Base-by-base conservation (phyloP, 2,113 vertebrate species). In the Pimephales promelas region DNA sequence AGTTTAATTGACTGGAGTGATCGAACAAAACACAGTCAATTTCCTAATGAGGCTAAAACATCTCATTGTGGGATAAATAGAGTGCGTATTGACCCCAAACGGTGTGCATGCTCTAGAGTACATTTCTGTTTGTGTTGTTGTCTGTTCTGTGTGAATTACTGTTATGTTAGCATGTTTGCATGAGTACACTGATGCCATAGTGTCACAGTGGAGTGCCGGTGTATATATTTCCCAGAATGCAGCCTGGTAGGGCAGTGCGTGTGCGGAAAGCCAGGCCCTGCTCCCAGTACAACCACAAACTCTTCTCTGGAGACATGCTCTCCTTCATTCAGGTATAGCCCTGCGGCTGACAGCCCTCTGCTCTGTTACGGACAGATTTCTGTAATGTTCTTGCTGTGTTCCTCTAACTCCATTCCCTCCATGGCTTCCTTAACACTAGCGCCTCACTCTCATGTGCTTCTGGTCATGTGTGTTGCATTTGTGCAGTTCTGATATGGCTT, bases 221-320 rank as follows among this genome's bases (percentile, higher is more conserved):
- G 90, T 93, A 92, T 93, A 91, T 87, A 80, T 92, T 94, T 93
- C 93, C 91, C 93, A 95, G 94, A 94, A 89, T 84, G 88, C 92
- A 92, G 79, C 93, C 92, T 87, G 91, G 92, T 92, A 92, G 92
- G 82, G 93, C 94, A 90, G 85, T 94, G 86, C 94, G 93, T 66
- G 85, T 92, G 87, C 89, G 93, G 92, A 94, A 93, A 92, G 90
- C 92, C 90, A 91, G 93, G 81, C 90, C 94, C 79, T 92, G 94
- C 92, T 96, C 89, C 90, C 94, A 94, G 92, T 96, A 94, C 94
- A 91, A 93, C 91, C 93, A 95, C 93, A 95, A 95, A 93, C 95
- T 96, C 92, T 96, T 96, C 94, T 94, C 90, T 89, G 93, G 95
- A 92, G 94, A 95, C 89, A 94, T 96, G 87, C 77, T 95, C 89